Evolutionary conservation across 2,888 invertebrate genomes (phyloP), one percentile per base, ranked within the genome.

Genomic region (Gibbula magus): DNA sequence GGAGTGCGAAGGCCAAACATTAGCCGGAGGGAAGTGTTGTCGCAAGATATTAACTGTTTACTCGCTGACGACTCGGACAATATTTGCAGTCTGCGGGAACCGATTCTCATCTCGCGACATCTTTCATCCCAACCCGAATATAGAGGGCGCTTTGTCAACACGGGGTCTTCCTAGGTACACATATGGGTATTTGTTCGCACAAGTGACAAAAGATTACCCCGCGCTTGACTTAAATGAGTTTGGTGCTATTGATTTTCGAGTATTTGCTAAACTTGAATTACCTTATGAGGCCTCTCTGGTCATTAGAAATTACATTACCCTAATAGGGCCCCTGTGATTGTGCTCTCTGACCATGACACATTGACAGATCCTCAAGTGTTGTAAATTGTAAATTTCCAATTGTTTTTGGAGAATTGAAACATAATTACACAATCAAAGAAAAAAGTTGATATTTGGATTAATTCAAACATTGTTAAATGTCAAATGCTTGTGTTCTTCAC

Each of bases 11-110:
- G 78, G 18, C 45, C 81, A 82, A 82, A 82, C 81, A 82, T 45
- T n/a, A 52, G 53, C 61, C 79, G 53, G 77, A 39, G 73, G 61
- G 39, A 74, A 82, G 81, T 82, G 82, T 82, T 81, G 80, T 82
- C 81, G 79, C 75, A 82, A 82, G 82, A 82, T 82, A 82, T 82
- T 82, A 82, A 80, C 81, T 81, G 82, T 82, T 82, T 82, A 77
- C 82, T 77, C 73, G 75, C 77, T 53, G 61, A 66, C 78, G 51
- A 53, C 75, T 79, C 52, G 16, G 75, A 67, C 75, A 79, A 81
- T 81, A 81, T 81, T 81, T 78, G 75, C 74, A 56, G 75, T 79
- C 79, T 75, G 75, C 51, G 29, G 75, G 74, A 35, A 54, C 51
- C 53, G 61, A 75, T 66, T 79, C 61, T 66, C 61, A 22, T 79